These are phyloP conservation scores for Psococerastis gibbosa DNA, from an alignment of 2,888 invertebrate genomes.

Conservation along the genomic window DNA sequence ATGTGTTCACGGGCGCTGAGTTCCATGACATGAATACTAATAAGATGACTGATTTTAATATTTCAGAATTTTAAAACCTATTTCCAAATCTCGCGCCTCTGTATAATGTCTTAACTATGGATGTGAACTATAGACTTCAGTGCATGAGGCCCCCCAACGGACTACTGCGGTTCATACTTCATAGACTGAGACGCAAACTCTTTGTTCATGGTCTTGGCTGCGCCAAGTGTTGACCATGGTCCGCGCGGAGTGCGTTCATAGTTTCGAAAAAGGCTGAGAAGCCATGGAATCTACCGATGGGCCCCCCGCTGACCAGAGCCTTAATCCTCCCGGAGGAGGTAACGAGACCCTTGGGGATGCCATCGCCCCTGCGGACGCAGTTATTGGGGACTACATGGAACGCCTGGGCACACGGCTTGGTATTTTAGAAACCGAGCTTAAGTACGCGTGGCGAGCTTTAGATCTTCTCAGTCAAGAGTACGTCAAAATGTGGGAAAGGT, in stretches of 20 bases:
- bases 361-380: constrained; percentile 24
- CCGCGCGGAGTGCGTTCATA: neutral
- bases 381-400: constrained; percentile 82
- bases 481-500: constrained; percentile 81
- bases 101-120: too few species aligned
- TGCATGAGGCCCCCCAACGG: constrained; percentile 2
- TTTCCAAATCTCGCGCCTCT: too few species aligned
- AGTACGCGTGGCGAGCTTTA: constrained; percentile 82
- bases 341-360: neutral
- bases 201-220: too few species aligned
- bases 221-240: neutral
- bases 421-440: constrained; percentile 74
- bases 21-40: too few species aligned
- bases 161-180: neutral
- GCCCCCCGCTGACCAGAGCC: neutral
- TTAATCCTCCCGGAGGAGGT: neutral
- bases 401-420: constrained; percentile 69
- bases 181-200: too few species aligned
- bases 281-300: neutral
- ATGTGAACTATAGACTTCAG: constrained; percentile 4
- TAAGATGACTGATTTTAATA: too few species aligned
- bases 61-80: too few species aligned
- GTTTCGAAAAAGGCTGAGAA: neutral
- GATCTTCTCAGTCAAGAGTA: constrained; percentile 82
- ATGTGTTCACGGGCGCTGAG: too few species aligned